A percentile compares a stretch with the other conserved stretches of the same genome.
phyloP scores from a whole-genome alignment of 1,140 invertebrate genomes.

The Lerema accius region DNA sequence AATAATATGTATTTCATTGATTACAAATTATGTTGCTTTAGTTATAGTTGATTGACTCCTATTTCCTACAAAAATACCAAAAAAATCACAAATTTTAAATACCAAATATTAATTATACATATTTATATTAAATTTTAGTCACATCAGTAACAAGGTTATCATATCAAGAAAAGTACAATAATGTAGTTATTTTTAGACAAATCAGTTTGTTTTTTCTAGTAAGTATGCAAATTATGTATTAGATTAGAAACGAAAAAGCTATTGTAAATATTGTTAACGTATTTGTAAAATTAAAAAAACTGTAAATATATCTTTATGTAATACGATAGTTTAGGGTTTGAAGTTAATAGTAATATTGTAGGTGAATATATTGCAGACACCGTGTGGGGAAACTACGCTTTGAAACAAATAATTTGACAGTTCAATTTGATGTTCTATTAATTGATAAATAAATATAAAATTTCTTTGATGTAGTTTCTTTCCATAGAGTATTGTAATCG shows the following conservation, averaged over 20 bases:
- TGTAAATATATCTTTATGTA: conserved; percentile 38
- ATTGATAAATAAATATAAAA: conserved; percentile 63
- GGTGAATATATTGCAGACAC: conserved; percentile 61
- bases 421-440: conserved; percentile 71
- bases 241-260: conserved; percentile 41
- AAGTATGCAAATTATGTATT: conserved; percentile 29
- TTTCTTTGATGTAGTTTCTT: conserved; percentile 76
- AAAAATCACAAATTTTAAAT: conserved; percentile 10
- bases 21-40: no score
- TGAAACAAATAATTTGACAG: conserved; percentile 71
- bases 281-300: conserved; percentile 38
- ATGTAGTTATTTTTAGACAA: conserved; percentile 8
- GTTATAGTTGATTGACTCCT: no score
- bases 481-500: conserved; percentile 45
- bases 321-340: conserved; percentile 22
- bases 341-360: conserved; percentile 38
- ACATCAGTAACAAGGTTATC: no score
- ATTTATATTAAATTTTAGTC: no score
- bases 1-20: no score
- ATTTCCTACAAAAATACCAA: no score
- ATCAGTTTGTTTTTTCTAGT: conserved; percentile 18
- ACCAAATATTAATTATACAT: no score
- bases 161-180: conserved; percentile 7
- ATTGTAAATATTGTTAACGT: conserved; percentile 66
- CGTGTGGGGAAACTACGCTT: conserved; percentile 82